Evolutionary conservation across 2,113 vertebrate species (phyloP).

Genomic region (Callithrix jacchus): DNA sequence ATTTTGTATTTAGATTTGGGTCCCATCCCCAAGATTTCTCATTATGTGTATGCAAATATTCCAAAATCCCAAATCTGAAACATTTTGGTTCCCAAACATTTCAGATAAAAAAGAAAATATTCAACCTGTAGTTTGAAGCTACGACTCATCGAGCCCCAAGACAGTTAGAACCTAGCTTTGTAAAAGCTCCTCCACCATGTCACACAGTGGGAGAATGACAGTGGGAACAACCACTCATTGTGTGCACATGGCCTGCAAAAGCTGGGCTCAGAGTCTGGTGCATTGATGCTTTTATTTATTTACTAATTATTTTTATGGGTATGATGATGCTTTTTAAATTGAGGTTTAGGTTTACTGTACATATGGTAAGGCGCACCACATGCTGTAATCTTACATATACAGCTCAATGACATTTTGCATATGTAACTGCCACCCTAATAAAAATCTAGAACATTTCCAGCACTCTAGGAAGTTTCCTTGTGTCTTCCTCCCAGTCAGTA

Average conservation of each 20-base stretch:
- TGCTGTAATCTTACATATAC: neutral
- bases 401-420: neutral
- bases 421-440: neutral
- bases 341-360: neutral
- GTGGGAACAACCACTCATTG: neutral
- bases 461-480: neutral
- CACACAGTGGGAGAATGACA: no score
- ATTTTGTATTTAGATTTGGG: no score
- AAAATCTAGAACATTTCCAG: neutral
- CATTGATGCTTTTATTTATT: no score
- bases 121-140: slow-evolving; percentile 69
- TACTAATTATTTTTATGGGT: no score
- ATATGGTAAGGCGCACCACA: neutral
- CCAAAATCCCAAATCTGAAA: no score
- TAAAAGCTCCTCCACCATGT: neutral
- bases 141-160: slow-evolving; percentile 72
- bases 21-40: no score
- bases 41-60: no score
- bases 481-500: neutral
- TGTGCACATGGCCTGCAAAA: neutral
- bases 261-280: neutral
- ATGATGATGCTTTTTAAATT: neutral
- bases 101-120: no score
- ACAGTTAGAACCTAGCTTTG: neutral
- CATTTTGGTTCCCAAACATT: no score